These are phyloP conservation scores for Pocillopora meandrina DNA, from an alignment of 92 coral and sea anemone genomes.

Conservation along the genomic window DNA sequence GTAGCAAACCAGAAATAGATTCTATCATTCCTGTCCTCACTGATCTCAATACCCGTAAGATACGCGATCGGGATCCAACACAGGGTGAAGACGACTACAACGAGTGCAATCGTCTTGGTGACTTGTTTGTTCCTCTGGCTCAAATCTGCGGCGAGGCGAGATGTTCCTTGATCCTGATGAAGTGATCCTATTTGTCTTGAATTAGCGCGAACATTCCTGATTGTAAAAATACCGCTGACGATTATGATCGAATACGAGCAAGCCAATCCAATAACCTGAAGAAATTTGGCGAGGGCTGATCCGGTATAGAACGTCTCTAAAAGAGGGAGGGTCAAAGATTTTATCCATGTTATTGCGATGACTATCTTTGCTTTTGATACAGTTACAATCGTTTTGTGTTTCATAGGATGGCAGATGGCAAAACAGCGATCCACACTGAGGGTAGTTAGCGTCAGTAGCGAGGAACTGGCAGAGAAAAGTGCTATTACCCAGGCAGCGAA, in stretches of 20 bases:
- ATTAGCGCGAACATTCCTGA: neutral
- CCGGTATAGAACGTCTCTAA: neutral
- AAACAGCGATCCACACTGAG: conserved; percentile 17
- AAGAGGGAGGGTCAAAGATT: neutral
- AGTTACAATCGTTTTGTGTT: neutral
- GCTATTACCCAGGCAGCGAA: neutral
- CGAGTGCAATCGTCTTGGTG: neutral
- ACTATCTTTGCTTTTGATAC: neutral
- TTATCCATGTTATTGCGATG: neutral
- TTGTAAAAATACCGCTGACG: neutral
- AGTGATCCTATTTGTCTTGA: neutral
- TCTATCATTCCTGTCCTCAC: too few relatives aligned
- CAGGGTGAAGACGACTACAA: neutral
- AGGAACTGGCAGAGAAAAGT: neutral
- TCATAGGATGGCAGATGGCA: conserved; percentile 1
- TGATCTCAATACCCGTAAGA: neutral
- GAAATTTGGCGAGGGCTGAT: neutral
- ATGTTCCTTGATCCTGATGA: neutral
- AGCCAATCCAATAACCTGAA: neutral
- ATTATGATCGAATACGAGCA: neutral
- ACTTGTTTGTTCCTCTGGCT: conserved; percentile 8
- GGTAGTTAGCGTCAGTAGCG: neutral
- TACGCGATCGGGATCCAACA: neutral
- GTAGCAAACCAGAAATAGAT: neutral
- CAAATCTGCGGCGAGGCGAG: neutral